Evolutionary conservation across 2,797 vertebrate species (phyloP), one percentile per base, ranked within the genome.

Genomic region (Sardinella longiceps): DNA sequence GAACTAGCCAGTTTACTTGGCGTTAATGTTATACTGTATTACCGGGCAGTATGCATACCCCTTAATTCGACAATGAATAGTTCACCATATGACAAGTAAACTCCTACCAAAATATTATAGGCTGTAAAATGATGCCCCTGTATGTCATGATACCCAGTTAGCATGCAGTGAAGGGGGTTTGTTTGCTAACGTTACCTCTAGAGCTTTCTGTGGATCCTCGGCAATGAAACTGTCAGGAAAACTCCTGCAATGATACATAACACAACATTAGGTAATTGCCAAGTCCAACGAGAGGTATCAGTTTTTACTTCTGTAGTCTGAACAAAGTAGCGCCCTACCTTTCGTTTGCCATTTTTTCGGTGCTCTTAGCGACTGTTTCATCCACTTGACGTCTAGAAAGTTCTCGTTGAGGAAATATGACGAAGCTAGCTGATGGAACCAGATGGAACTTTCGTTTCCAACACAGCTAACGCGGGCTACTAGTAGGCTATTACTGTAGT

Each of bases 151-250:
- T 28, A 74, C 15, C 12, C 30, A 74, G 70, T 37, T 77, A 39
- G 70, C 37, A 33, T 37, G 18, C 33, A 77, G 70, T 77, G 18
- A 77, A 77, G 37, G 6, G 18, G 33, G 70, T 77, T 70, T 39
- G 43, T 46, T 50, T 48, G 58, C 88, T 53, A 53, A 53, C 51
- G 51, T 94, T 94, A 97, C 96, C 95, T 96, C 89, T 80, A 97
- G 89, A 85, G 95, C 95, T 92, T 87, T 94, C 88, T 92, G 90
- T 53, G 96, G 96, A 83, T 96, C 93, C 51, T 94, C 94, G 85
- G 94, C 94, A 89, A 97, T 94, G 91, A 92, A 92, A 93, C 90
- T 92, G 83, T 97, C 95, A n/a, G 93, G 70, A 89, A 96, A 96
- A 88, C 90, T 93, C 92, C 94, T 94, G 88, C 85, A 91, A 87